phyloP scores from a whole-genome alignment of 2,797 vertebrate genomes.

The Taenioides sp. region DNA sequence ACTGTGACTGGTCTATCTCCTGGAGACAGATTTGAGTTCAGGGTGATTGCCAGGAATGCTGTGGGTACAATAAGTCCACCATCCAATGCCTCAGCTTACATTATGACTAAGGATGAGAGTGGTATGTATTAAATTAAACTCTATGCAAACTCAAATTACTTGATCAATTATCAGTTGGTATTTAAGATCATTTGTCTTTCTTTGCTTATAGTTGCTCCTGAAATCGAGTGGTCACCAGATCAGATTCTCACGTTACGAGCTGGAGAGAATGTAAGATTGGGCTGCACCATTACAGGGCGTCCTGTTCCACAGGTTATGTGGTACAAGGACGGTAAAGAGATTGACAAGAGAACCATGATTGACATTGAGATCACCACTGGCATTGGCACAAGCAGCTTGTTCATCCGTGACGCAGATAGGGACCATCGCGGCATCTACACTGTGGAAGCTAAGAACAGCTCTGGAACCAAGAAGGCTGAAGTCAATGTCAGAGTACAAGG shows the following conservation, averaged over 20 bases:
- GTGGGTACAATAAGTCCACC: conserved; percentile 96
- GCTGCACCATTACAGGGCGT: conserved; percentile 88
- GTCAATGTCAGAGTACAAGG: conserved; percentile 95
- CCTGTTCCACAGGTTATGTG: conserved; percentile 92
- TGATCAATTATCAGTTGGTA: neutral
- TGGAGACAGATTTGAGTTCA: conserved; percentile 95
- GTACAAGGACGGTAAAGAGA: conserved; percentile 94
- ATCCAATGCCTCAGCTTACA: conserved; percentile 94
- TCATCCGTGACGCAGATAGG: conserved; percentile 89
- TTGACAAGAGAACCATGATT: conserved; percentile 86
- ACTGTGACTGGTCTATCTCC: conserved; percentile 90
- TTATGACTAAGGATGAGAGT: conserved; percentile 98
- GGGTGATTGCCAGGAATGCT: conserved; percentile 95
- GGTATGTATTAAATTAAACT: conserved; percentile 73
- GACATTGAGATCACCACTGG: conserved; percentile 86
- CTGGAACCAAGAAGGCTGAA: conserved; percentile 88
- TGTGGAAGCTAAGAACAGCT: conserved; percentile 94
- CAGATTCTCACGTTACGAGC: conserved; percentile 87
- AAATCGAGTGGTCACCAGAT: conserved; percentile 89
- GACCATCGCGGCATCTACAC: conserved; percentile 92
- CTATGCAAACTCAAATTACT: neutral
- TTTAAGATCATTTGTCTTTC: neutral
- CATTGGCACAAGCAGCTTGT: conserved; percentile 90
- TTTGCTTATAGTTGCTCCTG: conserved; percentile 83
- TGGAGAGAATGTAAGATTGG: conserved; percentile 89